Evolutionary conservation across 2,113 vertebrate species (phyloP).

Genomic region (Nipponia nippon): DNA sequence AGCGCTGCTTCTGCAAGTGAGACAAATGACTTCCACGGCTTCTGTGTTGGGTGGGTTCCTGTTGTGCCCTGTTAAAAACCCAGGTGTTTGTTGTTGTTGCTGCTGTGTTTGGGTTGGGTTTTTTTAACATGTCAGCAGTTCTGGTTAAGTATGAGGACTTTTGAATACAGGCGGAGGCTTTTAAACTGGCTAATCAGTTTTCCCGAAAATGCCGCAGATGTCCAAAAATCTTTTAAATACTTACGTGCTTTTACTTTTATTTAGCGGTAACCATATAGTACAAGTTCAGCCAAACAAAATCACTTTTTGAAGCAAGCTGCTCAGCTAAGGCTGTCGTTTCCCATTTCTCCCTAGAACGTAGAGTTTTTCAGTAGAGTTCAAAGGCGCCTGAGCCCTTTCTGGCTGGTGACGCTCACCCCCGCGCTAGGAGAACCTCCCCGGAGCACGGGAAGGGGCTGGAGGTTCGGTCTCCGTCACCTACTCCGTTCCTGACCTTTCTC

Average conservation of each 20-base stretch:
- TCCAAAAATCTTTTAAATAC: not conserved
- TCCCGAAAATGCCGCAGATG: rapidly evolving
- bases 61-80: not conserved
- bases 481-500: not conserved
- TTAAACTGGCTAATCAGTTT: not conserved
- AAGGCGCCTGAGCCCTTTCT: not conserved
- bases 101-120: not conserved
- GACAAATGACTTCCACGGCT: not conserved
- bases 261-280: not conserved
- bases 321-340: not conserved
- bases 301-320: not conserved
- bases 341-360: not conserved
- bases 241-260: not conserved
- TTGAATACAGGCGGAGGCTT: not conserved
- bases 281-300: not conserved
- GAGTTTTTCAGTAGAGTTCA: not conserved
- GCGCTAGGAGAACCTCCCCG: not conserved
- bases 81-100: not conserved
- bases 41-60: not conserved
- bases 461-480: not conserved
- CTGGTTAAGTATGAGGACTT: not conserved
- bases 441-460: not conserved
- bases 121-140: not conserved
- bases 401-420: not conserved
- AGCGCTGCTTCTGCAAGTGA: slow-evolving; percentile 17